Conservation (phyloP, 2,113 vertebrate genomes). For the Capreolus pygargus region DNA sequence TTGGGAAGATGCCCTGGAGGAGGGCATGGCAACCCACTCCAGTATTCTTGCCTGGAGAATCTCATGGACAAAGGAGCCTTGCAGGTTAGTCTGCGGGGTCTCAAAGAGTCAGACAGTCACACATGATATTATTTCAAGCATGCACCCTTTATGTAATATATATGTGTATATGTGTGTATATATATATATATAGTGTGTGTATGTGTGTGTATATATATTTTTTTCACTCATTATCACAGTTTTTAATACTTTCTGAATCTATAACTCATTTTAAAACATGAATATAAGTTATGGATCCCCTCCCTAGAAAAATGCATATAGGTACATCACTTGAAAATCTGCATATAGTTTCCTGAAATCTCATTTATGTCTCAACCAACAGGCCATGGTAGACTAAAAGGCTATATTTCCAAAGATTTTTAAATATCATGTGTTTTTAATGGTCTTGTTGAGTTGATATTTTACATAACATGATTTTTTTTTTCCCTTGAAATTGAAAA, state of each 20-base stretch:
- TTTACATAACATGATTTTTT: not conserved
- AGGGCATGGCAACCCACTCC: not conserved
- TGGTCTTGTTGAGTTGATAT: not conserved
- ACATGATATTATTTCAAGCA: not conserved
- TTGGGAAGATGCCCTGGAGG: not conserved
- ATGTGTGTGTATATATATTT: fast-evolving
- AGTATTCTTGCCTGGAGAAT: not conserved
- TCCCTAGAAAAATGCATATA: not conserved
- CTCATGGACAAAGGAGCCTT: not conserved
- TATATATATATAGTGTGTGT: not conserved
- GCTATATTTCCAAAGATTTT: not conserved
- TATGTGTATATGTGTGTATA: not conserved
- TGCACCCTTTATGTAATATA: not conserved
- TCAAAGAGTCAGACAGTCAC: not conserved
- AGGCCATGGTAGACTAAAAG: not conserved
- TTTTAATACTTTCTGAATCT: conserved; percentile 10
- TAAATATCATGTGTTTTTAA: not conserved
- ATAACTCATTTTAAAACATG: conserved; percentile 9
- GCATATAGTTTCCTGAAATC: not conserved
- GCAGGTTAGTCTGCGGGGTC: not conserved
- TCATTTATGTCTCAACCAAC: not conserved
- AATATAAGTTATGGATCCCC: not conserved
- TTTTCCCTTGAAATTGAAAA: conserved; percentile 3
- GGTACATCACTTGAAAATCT: not conserved
- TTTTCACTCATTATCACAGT: not conserved